Evolutionary conservation across 2,888 invertebrate species (phyloP).

Genomic region (Melipona bicolor): DNA sequence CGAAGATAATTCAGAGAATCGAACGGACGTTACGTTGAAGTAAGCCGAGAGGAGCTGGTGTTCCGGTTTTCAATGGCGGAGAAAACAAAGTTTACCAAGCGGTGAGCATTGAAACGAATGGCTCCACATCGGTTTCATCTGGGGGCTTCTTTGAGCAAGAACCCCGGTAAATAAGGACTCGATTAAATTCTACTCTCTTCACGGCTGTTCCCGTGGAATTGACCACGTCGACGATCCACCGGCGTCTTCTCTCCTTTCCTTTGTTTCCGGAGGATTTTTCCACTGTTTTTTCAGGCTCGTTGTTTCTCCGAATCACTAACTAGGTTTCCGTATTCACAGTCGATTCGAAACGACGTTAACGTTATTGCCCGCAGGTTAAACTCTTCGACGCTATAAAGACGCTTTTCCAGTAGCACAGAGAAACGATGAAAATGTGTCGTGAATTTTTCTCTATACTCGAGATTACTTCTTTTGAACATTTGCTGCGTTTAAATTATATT

Average conservation of each 20-base stretch:
- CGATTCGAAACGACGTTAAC: slow-evolving; percentile 7
- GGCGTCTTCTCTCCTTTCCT: slow-evolving; percentile 13
- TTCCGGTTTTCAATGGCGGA: slow-evolving; percentile 19
- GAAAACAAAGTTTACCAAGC: slow-evolving; percentile 63
- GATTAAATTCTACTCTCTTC: slow-evolving; percentile 69
- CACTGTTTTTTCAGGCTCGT: slow-evolving; percentile 3
- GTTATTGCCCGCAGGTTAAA: neutral
- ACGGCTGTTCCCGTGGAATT: slow-evolving; percentile 50
- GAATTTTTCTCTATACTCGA: neutral
- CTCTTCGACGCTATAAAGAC: neutral
- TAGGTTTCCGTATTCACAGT: slow-evolving; percentile 12
- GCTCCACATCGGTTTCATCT: slow-evolving; percentile 58
- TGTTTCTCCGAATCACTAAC: slow-evolving; percentile 2
- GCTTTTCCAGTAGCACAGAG: neutral
- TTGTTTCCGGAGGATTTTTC: slow-evolving; percentile 28
- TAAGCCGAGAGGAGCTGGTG: neutral
- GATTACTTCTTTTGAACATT: neutral
- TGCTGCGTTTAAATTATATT: too few relatives aligned
- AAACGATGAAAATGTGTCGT: neutral
- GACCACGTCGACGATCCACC: slow-evolving; percentile 39
- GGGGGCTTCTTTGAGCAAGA: slow-evolving; percentile 62
- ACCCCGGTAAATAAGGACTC: slow-evolving; percentile 66
- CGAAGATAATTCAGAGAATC: slow-evolving; percentile 12
- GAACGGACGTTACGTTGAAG: slow-evolving; percentile 4
- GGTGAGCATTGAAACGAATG: slow-evolving; percentile 54